A percentile compares a stretch with the other conserved stretches of the same genome.
Evolutionary conservation across 2,888 invertebrate genomes (phyloP).

Genomic region (Phorcus lineatus): DNA sequence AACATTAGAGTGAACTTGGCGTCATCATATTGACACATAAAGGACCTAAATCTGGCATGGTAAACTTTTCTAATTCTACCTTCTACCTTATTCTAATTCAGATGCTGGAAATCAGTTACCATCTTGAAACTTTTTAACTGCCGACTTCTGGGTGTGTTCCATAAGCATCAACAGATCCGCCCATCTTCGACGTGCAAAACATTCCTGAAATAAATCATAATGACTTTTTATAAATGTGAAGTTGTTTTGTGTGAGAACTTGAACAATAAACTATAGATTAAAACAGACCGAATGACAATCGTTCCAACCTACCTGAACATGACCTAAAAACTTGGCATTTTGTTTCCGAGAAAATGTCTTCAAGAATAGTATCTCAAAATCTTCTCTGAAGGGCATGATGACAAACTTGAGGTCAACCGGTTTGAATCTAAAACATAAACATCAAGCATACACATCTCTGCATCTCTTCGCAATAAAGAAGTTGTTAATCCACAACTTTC

Average conservation of each 20-base stretch:
- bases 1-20: no score
- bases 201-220: slow-evolving; percentile 74
- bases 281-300: neutral
- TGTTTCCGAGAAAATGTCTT: slow-evolving; percentile 85
- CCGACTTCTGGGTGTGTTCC: slow-evolving; percentile 84
- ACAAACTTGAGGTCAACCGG: slow-evolving; percentile 93
- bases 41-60: no score
- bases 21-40: no score
- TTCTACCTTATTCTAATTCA: no score
- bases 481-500: no score
- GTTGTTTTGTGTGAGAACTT: no score
- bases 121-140: slow-evolving; percentile 76
- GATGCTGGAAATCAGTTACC: slow-evolving; percentile 44
- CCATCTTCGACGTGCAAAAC: slow-evolving; percentile 86
- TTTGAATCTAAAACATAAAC: slow-evolving; percentile 80
- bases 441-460: no score
- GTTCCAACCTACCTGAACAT: slow-evolving; percentile 80
- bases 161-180: slow-evolving; percentile 84
- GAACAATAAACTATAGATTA: no score
- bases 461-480: no score
- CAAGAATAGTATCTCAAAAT: slow-evolving; percentile 89
- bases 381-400: slow-evolving; percentile 86
- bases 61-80: no score
- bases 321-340: slow-evolving; percentile 88
- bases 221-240: no score